phyloP scores from a whole-genome alignment of 2,888 invertebrate genomes.

The Harmothoe impar region DNA sequence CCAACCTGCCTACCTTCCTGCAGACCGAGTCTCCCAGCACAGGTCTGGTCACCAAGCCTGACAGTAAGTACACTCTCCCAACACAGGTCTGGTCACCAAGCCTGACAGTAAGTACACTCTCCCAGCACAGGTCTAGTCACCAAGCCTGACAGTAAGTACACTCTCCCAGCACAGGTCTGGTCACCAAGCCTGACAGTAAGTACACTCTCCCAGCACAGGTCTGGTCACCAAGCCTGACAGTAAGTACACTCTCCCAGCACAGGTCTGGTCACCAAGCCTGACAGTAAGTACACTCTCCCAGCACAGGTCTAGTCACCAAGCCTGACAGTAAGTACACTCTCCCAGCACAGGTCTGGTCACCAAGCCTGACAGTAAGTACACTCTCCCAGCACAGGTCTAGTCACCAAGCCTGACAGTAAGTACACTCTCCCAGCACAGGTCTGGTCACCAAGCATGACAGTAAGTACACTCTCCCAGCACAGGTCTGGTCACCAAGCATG shows the following conservation, averaged over 20 bases:
- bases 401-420: no score
- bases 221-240: no score
- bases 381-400: no score
- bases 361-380: no score
- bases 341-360: background rate
- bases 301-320: no score
- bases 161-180: background rate
- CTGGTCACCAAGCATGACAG: no score
- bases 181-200: background rate
- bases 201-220: background rate
- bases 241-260: background rate
- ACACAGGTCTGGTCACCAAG: background rate
- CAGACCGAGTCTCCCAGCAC: slow-evolving; percentile 56
- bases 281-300: no score
- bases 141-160: background rate
- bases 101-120: background rate
- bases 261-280: no score
- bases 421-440: no score
- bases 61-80: background rate
- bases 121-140: background rate
- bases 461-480: no score
- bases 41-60: background rate
- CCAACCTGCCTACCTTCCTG: slow-evolving; percentile 76
- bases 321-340: no score
- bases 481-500: no score